phyloP scores from a whole-genome alignment of 2,888 invertebrate genomes.

The Sminthurinus aureus region DNA sequence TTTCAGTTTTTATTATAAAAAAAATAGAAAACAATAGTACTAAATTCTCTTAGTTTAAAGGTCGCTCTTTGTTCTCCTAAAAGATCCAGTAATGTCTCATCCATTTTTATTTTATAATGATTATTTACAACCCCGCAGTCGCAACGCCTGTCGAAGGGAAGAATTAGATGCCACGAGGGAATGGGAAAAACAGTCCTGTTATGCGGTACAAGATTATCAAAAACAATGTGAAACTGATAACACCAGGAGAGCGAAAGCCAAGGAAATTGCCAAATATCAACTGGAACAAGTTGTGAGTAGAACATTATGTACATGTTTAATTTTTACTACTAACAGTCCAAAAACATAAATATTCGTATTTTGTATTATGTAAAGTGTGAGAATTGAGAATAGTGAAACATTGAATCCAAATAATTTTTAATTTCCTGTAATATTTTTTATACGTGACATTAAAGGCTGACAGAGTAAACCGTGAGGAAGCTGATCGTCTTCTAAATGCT shows the following conservation, averaged over 20 bases:
- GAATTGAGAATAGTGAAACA: neutral
- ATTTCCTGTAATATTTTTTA: neutral
- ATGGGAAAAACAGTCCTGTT: conserved; percentile 49
- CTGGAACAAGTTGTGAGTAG: conserved; percentile 48
- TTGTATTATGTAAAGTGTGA: too few species aligned
- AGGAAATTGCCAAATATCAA: conserved; percentile 51
- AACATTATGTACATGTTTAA: neutral
- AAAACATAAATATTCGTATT: too few species aligned
- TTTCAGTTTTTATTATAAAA: too few species aligned
- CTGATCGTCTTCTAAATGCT: conserved; percentile 30
- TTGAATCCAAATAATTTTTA: neutral
- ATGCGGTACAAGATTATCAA: conserved; percentile 51
- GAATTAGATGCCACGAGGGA: conserved; percentile 34
- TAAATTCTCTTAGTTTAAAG: too few species aligned
- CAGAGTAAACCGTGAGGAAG: conserved; percentile 42
- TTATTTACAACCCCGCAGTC: conserved; percentile 22
- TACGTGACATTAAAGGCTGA: conserved; percentile 41
- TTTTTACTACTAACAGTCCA: too few species aligned
- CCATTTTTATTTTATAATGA: conserved; percentile 6
- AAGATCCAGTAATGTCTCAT: neutral
- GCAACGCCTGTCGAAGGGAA: conserved; percentile 10
- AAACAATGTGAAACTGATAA: conserved; percentile 43
- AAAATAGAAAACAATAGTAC: too few species aligned
- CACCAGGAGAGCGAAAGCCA: conserved; percentile 44
- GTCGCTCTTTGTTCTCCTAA: too few species aligned